Conservation (phyloP, 2,113 vertebrate species). For the Centrocercus urophasianus region DNA sequence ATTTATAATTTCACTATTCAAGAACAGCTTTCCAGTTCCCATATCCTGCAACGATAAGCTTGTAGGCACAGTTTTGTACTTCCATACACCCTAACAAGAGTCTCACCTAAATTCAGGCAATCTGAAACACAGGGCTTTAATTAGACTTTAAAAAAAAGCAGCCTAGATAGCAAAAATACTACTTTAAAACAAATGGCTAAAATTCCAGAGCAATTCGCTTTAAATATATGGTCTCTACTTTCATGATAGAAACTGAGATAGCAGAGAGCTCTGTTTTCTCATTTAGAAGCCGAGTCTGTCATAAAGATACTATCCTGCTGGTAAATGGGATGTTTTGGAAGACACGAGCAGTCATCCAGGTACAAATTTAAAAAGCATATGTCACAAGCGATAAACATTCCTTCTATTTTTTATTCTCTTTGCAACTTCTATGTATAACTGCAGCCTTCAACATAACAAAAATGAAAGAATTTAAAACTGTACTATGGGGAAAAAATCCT, state of each 20-base stretch:
- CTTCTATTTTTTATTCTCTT: not conserved
- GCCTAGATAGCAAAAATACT: not conserved
- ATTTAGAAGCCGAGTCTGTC: not conserved
- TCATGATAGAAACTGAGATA: not conserved
- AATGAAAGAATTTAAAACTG: slow-evolving; percentile 3
- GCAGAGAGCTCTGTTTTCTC: not conserved
- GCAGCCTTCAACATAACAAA: slow-evolving; percentile 36
- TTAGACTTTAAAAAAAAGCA: not conserved
- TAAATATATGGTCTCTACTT: not conserved
- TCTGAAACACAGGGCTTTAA: not conserved
- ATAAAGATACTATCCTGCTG: not conserved
- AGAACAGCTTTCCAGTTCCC: not conserved
- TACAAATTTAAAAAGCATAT: not conserved
- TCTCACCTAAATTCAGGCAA: not conserved
- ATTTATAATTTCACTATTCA: not conserved
- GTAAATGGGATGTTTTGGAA: slow-evolving; percentile 28
- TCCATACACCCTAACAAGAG: not conserved
- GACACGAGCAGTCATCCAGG: not conserved
- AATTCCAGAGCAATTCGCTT: not conserved
- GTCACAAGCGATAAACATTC: slow-evolving; percentile 15
- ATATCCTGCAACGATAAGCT: not conserved
- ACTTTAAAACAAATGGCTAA: not conserved
- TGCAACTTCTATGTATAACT: slow-evolving; percentile 44
- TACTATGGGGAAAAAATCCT: not conserved
- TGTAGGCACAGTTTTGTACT: not conserved